Base-by-base conservation (phyloP, 2,888 invertebrate species). In the Agrochola lychnidis region DNA sequence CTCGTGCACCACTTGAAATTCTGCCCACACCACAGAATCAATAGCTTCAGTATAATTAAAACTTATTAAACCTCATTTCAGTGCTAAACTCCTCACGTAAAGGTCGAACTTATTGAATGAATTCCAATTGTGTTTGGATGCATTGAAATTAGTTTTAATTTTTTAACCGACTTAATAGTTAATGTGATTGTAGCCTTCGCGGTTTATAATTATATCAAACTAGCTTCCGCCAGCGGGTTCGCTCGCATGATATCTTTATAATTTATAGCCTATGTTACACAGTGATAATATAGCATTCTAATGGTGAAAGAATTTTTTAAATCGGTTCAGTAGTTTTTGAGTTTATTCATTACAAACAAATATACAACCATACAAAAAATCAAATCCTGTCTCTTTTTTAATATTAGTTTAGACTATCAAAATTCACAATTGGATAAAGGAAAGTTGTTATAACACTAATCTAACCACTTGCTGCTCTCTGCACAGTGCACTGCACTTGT, bases 61-160 rank as follows among this genome's bases (percentile, higher is more conserved):
- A 69, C 73, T 61, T 64, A 85, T 64, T 76, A 78, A 57, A 73
- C 57, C 70, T 71, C 61, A 77, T 85, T 79, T 57, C 63, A 56
- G 70, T 78, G 71, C 53, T 53, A 73, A 76, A 70, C 69, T 61
- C 30, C 10, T 79, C 77, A 70, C 71, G 68, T 82, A 67, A 73
- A 82, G 82, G 79, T 79, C 76, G 40, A 48, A 30, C 9, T 16
- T 70, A 78, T 76, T 67, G 57, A 83, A 83, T 83, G 74, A 73
- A 85, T 80, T 83, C 45, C 59, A 48, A 69, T 66, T 64, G 64
- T 76, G 25, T 66, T 51, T 6, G 42, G 16, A 63, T 68, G 73
- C 57, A 72, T 76, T 59, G 14, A 63, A 85, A 76, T 73, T 69
- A 51, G 36, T 22, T 56, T 48, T 30, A 10, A 36, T 36, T 59